These are phyloP conservation scores for Boloria euphrosyne DNA, from an alignment of 2,888 invertebrate species.

Conservation along the genomic window DNA sequence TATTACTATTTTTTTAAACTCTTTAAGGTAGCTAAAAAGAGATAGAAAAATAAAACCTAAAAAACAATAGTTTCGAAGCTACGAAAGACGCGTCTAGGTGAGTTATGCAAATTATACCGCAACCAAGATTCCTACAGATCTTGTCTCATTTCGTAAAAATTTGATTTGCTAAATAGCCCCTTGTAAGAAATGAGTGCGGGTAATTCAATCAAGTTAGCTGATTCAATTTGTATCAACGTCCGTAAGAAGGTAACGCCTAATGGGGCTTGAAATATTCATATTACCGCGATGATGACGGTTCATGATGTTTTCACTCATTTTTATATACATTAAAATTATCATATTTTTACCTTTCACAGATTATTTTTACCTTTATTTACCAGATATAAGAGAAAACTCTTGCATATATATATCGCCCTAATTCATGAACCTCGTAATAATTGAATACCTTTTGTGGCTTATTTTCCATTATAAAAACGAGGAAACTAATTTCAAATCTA, in stretches of 20 bases:
- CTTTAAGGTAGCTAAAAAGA: no score
- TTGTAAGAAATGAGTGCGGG: constrained; percentile 46
- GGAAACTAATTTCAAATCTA: no score
- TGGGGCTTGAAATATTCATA: constrained; percentile 5
- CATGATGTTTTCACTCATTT: neutral
- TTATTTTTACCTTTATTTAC: no score
- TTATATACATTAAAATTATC: neutral
- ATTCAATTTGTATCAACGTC: constrained; percentile 54
- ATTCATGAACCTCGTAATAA: no score
- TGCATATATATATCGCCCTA: no score
- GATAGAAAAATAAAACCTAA: neutral
- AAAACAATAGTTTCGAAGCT: neutral
- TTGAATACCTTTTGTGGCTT: no score
- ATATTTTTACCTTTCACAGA: no score
- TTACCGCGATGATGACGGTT: neutral
- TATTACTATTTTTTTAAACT: no score
- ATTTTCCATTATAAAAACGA: no score
- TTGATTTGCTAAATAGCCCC: constrained; percentile 53
- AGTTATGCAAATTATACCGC: constrained; percentile 16
- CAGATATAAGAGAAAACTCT: no score
- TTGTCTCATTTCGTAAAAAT: constrained; percentile 53
- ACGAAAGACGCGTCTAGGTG: neutral
- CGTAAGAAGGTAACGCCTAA: constrained; percentile 13
- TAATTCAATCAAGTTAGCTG: constrained; percentile 57
- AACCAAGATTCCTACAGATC: constrained; percentile 23